Percentiles rank a stretch among this genome's conserved stretches.
Conservation (phyloP, 2,113 vertebrate species). For the Vicugna pacos region DNA sequence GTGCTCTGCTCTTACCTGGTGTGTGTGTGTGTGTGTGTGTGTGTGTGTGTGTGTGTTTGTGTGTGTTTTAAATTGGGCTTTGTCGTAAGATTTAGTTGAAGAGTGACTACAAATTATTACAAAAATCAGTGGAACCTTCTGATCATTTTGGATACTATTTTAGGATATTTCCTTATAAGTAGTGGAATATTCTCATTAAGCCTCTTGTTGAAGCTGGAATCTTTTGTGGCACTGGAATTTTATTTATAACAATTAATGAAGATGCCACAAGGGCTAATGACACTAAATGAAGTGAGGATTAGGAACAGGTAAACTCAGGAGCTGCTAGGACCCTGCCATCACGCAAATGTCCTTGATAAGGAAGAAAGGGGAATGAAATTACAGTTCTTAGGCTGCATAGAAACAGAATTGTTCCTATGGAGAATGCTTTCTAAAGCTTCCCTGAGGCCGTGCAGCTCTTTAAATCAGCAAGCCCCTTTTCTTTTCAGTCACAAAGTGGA, state of each 20-base stretch:
- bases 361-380: conserved; percentile 57
- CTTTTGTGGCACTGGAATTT: conserved; percentile 33
- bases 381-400: conserved; percentile 50
- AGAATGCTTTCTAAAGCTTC: conserved; percentile 72
- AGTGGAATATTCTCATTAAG: conserved; percentile 28
- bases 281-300: conserved; percentile 33
- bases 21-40: background rate
- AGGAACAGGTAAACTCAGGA: conserved; percentile 39
- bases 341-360: conserved; percentile 72
- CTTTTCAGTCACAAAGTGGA: conserved; percentile 71
- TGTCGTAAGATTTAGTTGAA: background rate
- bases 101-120: conserved; percentile 42
- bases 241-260: conserved; percentile 57
- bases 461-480: conserved; percentile 74
- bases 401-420: conserved; percentile 50
- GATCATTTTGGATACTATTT: conserved; percentile 8
- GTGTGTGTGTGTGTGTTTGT: background rate
- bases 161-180: background rate
- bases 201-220: background rate
- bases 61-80: background rate
- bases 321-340: conserved; percentile 21
- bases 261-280: conserved; percentile 58
- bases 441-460: conserved; percentile 66
- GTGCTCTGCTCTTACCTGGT: background rate
- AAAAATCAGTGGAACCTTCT: conserved; percentile 25